Base-by-base conservation (phyloP, 1,140 invertebrate genomes). In the Drosophila sechellia region DNA sequence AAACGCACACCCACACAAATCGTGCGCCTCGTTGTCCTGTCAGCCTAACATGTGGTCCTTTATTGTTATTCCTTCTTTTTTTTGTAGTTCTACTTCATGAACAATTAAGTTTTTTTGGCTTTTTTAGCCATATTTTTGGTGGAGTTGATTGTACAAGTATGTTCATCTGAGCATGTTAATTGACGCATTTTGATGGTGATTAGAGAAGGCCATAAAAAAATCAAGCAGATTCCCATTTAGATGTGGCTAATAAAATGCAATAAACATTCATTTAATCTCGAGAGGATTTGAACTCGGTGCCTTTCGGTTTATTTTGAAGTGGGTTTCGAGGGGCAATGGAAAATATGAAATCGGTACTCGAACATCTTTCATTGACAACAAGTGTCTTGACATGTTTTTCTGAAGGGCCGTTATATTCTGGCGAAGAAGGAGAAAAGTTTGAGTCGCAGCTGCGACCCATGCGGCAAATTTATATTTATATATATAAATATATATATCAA, bases 131-230 rank as follows among this genome's bases (percentile, higher is more conserved):
- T 69, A 66, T 69, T 69, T 69, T 34, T 13, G 31, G 4, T 15
- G 52, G 20, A 55, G 65, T 43, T 42, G 54, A 22, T 25, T 63
- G n/a, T 40, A 31, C 5, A 27, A 27, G 27, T 63, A 25, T 78
- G 81, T 52, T 78, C 77, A 54, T 63, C 57, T 56, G 61, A 78
- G 81, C 81, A 78, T 86, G 65, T 83, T 87, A 87, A 87, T 87
- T 89, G 63, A 73, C 71, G 75, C 78, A 79, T 74, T 83, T 77
- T 73, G 63, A 81, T 64, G 70, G 37, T 79, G 79, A 83, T 83
- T 83, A 84, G 58, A 59, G 48, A 22, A 43, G 42, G 43, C 54
- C 22, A 77, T 81, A 64, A 61, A 59, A 56, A 58, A 63, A 43
- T 43, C 60, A 65, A 31, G 20, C 37, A 68, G 39, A 59, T 57